Evolutionary conservation across 37 sponge, comb jelly and placozoan genomes (phyloP).

Genomic region (Hexactinellida sp.): DNA sequence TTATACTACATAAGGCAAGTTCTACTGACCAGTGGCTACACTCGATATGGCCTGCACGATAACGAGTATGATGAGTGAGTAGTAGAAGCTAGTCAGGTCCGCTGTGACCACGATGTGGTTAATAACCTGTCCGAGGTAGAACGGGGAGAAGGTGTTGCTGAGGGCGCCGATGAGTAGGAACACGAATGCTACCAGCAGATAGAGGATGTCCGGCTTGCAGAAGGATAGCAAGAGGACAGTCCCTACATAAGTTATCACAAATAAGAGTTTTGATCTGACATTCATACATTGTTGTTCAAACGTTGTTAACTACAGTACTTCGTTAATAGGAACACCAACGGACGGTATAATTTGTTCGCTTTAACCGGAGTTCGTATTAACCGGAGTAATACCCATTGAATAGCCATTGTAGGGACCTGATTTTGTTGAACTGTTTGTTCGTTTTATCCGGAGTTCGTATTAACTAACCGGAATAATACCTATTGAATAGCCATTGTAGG

Average conservation of each 20-base stretch:
- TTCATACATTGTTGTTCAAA: too few relatives aligned
- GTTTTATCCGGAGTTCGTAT: too few relatives aligned
- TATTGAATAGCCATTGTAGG: too few relatives aligned
- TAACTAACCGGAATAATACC: too few relatives aligned
- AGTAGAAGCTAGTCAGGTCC: conserved; percentile 18
- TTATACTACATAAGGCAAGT: too few relatives aligned
- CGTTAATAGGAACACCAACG: too few relatives aligned
- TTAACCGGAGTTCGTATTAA: too few relatives aligned
- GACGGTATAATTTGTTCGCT: too few relatives aligned
- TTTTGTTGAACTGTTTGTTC: too few relatives aligned
- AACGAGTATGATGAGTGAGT: conserved; percentile 29
- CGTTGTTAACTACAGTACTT: neutral
- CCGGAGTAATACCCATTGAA: too few relatives aligned
- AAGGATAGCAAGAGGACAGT: neutral
- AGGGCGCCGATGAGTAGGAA: conserved; percentile 26
- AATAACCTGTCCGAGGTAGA: conserved; percentile 36
- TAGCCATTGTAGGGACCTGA: too few relatives aligned
- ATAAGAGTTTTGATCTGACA: too few relatives aligned
- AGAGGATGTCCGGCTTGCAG: conserved; percentile 22
- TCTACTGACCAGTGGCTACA: conserved; percentile 15
- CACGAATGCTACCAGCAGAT: conserved; percentile 16
- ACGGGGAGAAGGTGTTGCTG: conserved; percentile 23
- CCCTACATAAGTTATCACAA: neutral
- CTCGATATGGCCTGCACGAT: conserved; percentile 14
- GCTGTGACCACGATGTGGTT: conserved; percentile 26